Evolutionary conservation across 1,140 invertebrate species (phyloP).

Genomic region (Zaprionus nigranus): DNA sequence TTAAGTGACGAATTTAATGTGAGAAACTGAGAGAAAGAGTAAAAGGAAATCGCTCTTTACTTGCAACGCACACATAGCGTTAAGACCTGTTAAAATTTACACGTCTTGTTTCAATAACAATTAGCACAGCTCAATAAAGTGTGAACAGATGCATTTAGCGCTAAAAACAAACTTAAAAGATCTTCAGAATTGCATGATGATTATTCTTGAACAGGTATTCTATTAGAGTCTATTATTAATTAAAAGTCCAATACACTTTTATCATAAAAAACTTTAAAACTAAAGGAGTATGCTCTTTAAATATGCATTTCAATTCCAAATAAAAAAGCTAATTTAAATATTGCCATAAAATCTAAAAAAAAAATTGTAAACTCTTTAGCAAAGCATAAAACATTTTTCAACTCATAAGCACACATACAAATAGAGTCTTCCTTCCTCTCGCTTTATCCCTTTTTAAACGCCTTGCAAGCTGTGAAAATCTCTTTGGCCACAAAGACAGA

Average conservation of each 20-base stretch:
- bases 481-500: conserved; percentile 28
- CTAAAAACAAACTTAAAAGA: background rate
- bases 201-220: background rate
- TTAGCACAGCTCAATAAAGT: conserved; percentile 12
- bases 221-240: too few relatives aligned
- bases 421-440: background rate
- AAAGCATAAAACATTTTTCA: conserved; percentile 19
- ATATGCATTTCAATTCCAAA: background rate
- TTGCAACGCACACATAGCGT: background rate
- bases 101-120: conserved; percentile 25
- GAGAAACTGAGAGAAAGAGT: background rate
- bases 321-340: background rate
- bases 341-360: background rate
- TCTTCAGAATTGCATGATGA: background rate
- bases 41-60: background rate
- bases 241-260: too few relatives aligned
- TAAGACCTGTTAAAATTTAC: background rate
- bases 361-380: background rate
- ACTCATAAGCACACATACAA: conserved; percentile 4
- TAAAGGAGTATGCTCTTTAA: background rate
- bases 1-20: conserved; percentile 18
- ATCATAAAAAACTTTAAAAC: background rate
- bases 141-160: background rate
- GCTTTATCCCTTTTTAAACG: background rate
- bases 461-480: conserved; percentile 14